Evolutionary conservation across 2,888 invertebrate genomes (phyloP).

Genomic region (Drosophila nigritarsus): DNA sequence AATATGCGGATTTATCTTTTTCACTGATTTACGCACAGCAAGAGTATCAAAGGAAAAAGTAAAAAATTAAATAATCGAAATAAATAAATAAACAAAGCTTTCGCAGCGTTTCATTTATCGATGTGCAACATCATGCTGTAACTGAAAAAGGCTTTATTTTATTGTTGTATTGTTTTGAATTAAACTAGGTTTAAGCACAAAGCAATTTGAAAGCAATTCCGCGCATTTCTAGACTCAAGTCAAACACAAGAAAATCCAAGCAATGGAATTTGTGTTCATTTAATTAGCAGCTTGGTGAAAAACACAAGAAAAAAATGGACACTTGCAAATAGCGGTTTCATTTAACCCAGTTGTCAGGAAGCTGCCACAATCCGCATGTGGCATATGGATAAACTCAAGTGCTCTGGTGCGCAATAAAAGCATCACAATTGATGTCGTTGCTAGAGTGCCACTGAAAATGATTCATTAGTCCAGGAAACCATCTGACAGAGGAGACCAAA

Average conservation of each 20-base stretch:
- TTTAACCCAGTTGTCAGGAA: constrained; percentile 9
- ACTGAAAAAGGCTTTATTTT: not conserved
- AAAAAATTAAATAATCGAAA: not conserved
- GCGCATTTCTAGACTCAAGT: not conserved
- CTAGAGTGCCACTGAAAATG: constrained; percentile 48
- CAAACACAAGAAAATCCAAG: not conserved
- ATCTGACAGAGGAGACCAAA: constrained; percentile 34
- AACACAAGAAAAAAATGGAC: constrained; percentile 4
- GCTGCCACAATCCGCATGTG: constrained; percentile 18
- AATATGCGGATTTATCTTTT: not conserved
- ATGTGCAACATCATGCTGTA: not conserved
- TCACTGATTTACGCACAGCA: not conserved
- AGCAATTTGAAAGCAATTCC: not conserved
- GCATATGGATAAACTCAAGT: constrained; percentile 48
- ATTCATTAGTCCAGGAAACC: constrained; percentile 66
- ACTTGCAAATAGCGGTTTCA: constrained; percentile 39
- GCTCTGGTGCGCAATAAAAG: constrained; percentile 56
- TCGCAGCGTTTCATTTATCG: not conserved
- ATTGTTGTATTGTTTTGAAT: not conserved
- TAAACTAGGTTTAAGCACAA: not conserved
- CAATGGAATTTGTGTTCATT: constrained; percentile 18
- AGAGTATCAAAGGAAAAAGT: not conserved
- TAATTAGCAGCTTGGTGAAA: constrained; percentile 4
- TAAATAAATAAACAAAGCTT: not conserved
- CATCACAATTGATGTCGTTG: constrained; percentile 36